Evolutionary conservation across 2,888 invertebrate species (phyloP), one percentile per base, ranked within the genome.

Genomic region (Nephrotoma appendiculata): DNA sequence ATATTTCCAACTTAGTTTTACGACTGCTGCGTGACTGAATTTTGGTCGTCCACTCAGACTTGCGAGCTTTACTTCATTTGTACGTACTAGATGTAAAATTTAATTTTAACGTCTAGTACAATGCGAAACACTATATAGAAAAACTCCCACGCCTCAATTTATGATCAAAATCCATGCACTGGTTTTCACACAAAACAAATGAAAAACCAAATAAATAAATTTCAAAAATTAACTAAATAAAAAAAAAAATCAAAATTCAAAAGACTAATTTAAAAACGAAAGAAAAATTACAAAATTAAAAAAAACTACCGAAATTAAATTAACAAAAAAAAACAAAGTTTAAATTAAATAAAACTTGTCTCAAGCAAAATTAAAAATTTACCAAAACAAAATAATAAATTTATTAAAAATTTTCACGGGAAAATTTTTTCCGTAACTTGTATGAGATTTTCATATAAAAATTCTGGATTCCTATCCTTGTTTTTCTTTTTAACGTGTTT

Each of bases 381-480:
- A 57, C 52, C 71, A 71, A 71, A 71, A 71, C 71, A 71, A 71
- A 71, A 71, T 71, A 19, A 71, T 71, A 71, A 71, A 7, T 71
- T 31, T 31, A 11, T 44, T 44, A 44, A 44, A 44, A 71, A 71
- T 71, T 71, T 71, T 71, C 71, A 71, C 71, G 71, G 71, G 71
- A 71, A 71, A 71, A 71, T 71, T 71, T 31, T 31, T 57, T 15
- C 19, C 15, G 15, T 71, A 71, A 31, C 71, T 71, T 71, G 71
- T 31, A 71, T 71, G 71, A 71, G 71, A 71, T 31, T 71, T 71
- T 71, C 19, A 71, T 84, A 84, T 84, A 15, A 42, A 42, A 42
- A 84, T 84, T 84, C 84, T 84, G 84, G 84, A 42, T 84, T 84
- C 84, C 84, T 84, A 84, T 84, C 84, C 84, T 84, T 84, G 84